phyloP scores from a whole-genome alignment of 2,113 vertebrate genomes.

The Strix aluco region DNA sequence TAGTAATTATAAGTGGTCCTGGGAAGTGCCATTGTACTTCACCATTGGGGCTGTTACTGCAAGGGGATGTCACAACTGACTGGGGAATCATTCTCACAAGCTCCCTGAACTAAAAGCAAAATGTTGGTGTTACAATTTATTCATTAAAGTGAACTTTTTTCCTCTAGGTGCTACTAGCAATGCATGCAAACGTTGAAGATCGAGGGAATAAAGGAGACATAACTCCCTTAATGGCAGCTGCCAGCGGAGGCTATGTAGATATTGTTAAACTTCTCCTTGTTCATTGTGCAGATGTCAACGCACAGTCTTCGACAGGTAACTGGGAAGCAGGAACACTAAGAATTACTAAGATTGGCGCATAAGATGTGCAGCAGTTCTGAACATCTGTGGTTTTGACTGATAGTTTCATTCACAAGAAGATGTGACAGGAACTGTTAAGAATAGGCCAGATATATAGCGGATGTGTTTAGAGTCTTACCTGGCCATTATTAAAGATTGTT shows the following conservation, averaged over 20 bases:
- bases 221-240: conserved; percentile 98
- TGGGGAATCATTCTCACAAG: neutral
- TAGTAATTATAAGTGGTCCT: neutral
- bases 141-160: neutral
- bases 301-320: conserved; percentile 95
- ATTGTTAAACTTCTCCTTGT: conserved; percentile 97
- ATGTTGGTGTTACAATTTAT: neutral
- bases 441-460: fast-evolving
- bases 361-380: neutral
- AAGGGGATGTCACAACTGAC: neutral
- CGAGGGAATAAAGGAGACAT: conserved; percentile 98
- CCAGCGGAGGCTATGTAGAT: conserved; percentile 96
- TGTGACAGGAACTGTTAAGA: neutral
- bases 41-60: neutral
- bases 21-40: neutral
- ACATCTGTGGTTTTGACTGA: neutral
- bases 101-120: neutral
- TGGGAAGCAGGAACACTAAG: neutral
- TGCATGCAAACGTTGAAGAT: conserved; percentile 98
- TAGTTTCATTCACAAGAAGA: neutral
- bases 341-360: neutral
- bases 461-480: neutral
- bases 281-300: conserved; percentile 96
- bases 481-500: neutral
- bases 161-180: conserved; percentile 91